These are phyloP conservation scores for Samia ricini DNA, from an alignment of 1,140 invertebrate genomes.

Conservation along the genomic window DNA sequence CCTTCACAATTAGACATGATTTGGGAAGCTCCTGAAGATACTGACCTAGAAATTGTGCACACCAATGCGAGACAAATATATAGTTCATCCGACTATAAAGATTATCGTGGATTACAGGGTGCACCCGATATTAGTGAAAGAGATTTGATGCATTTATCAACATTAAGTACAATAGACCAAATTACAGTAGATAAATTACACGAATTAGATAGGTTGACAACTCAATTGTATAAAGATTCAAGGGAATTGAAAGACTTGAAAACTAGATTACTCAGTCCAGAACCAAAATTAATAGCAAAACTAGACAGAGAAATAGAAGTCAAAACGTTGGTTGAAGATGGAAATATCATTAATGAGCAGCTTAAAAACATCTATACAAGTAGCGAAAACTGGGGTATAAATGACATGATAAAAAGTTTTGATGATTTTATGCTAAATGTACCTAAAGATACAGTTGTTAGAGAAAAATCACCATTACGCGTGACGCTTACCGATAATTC, in stretches of 20 bases:
- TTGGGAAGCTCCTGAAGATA: slow-evolving; percentile 84
- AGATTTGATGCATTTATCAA: slow-evolving; percentile 86
- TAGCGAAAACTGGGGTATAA: slow-evolving; percentile 86
- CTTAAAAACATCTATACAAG: slow-evolving; percentile 83
- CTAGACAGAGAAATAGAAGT: slow-evolving; percentile 78
- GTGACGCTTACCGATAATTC: slow-evolving; percentile 76
- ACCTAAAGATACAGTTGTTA: slow-evolving; percentile 56
- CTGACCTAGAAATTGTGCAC: slow-evolving; percentile 72
- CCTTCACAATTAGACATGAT: slow-evolving; percentile 88
- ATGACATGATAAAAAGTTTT: slow-evolving; percentile 80
- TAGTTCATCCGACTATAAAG: slow-evolving; percentile 88
- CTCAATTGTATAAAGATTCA: slow-evolving; percentile 87
- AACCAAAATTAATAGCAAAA: slow-evolving; percentile 66
- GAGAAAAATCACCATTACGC: slow-evolving; percentile 79
- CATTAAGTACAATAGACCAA: slow-evolving; percentile 86
- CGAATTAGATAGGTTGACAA: slow-evolving; percentile 86
- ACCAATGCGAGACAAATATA: slow-evolving; percentile 81
- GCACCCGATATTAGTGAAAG: slow-evolving; percentile 87
- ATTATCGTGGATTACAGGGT: slow-evolving; percentile 83
- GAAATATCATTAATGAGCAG: slow-evolving; percentile 84
- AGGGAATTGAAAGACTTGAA: slow-evolving; percentile 87
- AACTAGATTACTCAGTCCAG: slow-evolving; percentile 81
- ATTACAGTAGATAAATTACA: slow-evolving; percentile 87
- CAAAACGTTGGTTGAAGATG: slow-evolving; percentile 80
- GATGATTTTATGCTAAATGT: slow-evolving; percentile 76